Conservation (phyloP, 2,113 vertebrate species). For the Pandion haliaetus region DNA sequence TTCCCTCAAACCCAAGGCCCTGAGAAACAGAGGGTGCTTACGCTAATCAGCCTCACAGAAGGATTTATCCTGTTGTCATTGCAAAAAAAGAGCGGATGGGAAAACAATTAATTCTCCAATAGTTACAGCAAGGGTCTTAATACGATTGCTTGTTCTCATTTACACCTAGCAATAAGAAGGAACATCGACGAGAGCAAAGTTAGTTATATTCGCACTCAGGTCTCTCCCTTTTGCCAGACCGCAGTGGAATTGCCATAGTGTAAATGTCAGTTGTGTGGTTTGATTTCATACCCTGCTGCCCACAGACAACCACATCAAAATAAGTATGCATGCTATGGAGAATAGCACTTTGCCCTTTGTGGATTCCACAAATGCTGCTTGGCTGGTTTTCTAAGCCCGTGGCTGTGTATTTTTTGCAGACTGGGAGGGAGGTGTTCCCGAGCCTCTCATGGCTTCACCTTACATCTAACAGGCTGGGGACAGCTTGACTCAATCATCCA, state of each 20-base stretch:
- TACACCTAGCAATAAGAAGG: not conserved
- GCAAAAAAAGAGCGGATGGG: accelerated
- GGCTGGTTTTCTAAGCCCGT: not conserved
- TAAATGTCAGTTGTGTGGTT: not conserved
- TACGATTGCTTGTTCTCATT: not conserved
- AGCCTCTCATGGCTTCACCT: not conserved
- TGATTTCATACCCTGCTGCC: conserved; percentile 1
- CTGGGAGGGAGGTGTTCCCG: not conserved
- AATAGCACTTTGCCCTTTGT: not conserved
- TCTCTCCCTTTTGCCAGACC: not conserved
- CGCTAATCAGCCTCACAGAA: not conserved
- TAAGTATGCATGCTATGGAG: not conserved
- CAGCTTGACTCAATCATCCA: not conserved
- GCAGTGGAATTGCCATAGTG: not conserved
- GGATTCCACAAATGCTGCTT: not conserved
- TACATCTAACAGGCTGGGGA: not conserved
- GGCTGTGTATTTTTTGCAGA: not conserved
- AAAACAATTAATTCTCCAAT: not conserved
- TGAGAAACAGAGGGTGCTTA: not conserved
- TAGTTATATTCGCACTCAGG: not conserved
- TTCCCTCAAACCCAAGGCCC: not conserved
- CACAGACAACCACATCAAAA: conserved; percentile 20
- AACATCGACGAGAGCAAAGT: accelerated
- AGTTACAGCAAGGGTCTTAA: not conserved
- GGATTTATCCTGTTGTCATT: not conserved